Percentiles rank a stretch among this genome's conserved stretches.
These are phyloP conservation scores for Trididemnum nubilum DNA, from an alignment of 23 tunicate genomes.

Conservation along the genomic window DNA sequence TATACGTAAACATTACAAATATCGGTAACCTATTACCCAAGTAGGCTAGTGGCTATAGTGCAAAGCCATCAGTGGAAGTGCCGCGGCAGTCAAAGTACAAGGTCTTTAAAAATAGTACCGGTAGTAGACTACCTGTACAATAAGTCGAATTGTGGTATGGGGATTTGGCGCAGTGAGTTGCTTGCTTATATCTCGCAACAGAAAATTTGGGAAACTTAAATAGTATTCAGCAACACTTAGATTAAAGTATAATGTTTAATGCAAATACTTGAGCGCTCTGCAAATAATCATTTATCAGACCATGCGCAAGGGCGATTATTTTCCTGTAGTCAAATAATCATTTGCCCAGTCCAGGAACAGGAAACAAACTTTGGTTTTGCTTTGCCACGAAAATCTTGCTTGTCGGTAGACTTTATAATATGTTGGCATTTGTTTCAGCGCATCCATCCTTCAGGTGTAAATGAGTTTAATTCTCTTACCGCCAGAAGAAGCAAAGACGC, in stretches of 20 bases:
- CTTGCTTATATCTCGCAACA: conserved; percentile 1
- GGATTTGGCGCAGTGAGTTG: conserved; percentile 3
- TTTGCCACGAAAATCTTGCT: conserved; percentile 1
- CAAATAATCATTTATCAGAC: background rate
- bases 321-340: background rate
- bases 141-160: conserved; percentile 1
- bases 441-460: conserved; percentile 1
- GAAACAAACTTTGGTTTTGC: background rate
- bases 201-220: background rate
- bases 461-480: background rate
- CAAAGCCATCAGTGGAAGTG: conserved; percentile 2
- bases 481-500: background rate
- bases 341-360: background rate
- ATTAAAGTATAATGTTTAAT: background rate
- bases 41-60: conserved; percentile 2
- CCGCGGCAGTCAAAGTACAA: conserved; percentile 3
- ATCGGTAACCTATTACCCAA: conserved; percentile 1
- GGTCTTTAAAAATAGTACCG: background rate
- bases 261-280: background rate
- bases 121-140: conserved; percentile 1
- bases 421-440: background rate
- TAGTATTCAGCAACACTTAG: background rate
- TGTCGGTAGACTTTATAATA: background rate
- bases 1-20: background rate
- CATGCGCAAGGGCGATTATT: conserved; percentile 2